Evolutionary conservation across 2,797 vertebrate genomes (phyloP), one percentile per base, ranked within the genome.

Genomic region (Stomatorhinus walkeri): DNA sequence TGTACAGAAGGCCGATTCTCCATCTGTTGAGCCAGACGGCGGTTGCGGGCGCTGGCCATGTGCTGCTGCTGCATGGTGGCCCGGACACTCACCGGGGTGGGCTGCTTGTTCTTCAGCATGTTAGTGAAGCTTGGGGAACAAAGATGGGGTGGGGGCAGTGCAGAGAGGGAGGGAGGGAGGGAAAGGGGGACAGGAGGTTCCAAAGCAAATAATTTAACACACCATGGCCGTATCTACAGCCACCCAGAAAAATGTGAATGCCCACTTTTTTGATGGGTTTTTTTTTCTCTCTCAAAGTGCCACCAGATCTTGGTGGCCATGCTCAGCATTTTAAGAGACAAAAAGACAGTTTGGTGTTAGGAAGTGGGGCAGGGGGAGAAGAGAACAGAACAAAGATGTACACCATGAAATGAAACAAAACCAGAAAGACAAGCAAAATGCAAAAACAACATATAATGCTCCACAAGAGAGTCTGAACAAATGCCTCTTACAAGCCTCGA

Each of bases 71-170:
- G 95, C 95, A 96, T 83, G 91, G 95, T 95, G 92, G 94, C 95
- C 68, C 94, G 93, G 94, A 96, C 94, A 93, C 97, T 99, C 95
- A 98, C 98, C 72, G 97, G 97, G 93, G 97, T 95, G 94, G 98
- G 98, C 94, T 98, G 97, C 97, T 99, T 99, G 97, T 98, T 99
- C 98, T 99, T 99, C 98, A 99, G 97, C 98, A 99, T 99, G 95
- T 99, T 99, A 97, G 98, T 99, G 95, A 99, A 99, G 97, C 98
- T 99, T 99, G 95, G 96, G 96, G 96, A 95, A 95, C 96, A 96
- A 85, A 61, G 49, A 76, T 51, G 54, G 68, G 59, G 83, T 95
- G 95, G 93, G 92, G 92, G 92, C 92, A 93, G 92, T 93, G 93
- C 49, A 95, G 96, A 95, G 95, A 95, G 89, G 89, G 32, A 88